Base-by-base conservation (phyloP, 2,888 invertebrate genomes). In the Lepidocyrtoides sp. region DNA sequence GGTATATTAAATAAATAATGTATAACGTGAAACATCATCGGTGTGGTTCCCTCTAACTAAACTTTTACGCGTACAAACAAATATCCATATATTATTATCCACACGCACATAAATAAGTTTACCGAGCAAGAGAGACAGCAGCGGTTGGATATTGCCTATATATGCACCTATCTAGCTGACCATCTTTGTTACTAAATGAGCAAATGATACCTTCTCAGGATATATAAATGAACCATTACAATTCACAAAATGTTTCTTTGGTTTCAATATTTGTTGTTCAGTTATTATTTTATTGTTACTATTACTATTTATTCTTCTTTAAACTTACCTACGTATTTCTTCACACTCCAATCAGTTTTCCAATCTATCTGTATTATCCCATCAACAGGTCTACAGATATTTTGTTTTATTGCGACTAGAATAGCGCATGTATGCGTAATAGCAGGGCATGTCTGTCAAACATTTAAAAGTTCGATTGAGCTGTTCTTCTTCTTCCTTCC, bases 201-300 rank as follows among this genome's bases (percentile, higher is more conserved):
- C 26, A 86, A 57, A 63, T 60, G 86, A 44, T 60, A 26, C 10
- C 10, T 2, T 12, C 29, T 54, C 32, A 29, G 63, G 75, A 10
- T 26, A 48, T 75, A 75, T 44, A 75, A 75, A 88, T 81, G 88
- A 26, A 83, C 90, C 85, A 90, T 90, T 90, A 81, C 90, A 90
- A 90, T 90, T 85, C 81, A 85, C 84, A 85, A 91, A 91, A 86
- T 81, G 75, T 83, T 89, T 77, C 63, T 63, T 66, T 63, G 83
- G 89, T 89, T 89, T 89, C 82, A 69, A 54, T 89, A 77, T 84
- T 83, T 84, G 83, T 84, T 89, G 89, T 84, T 89, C 83, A 84
- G 83, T 89, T 89, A 83, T 91, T 91, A 77, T 91, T 91, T 29
- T 32, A 77, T 77, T 84, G 60, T 57, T 51, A 51, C 23, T 72